Base-by-base conservation (phyloP, 2,113 vertebrate species). In the Tamias sibiricus region DNA sequence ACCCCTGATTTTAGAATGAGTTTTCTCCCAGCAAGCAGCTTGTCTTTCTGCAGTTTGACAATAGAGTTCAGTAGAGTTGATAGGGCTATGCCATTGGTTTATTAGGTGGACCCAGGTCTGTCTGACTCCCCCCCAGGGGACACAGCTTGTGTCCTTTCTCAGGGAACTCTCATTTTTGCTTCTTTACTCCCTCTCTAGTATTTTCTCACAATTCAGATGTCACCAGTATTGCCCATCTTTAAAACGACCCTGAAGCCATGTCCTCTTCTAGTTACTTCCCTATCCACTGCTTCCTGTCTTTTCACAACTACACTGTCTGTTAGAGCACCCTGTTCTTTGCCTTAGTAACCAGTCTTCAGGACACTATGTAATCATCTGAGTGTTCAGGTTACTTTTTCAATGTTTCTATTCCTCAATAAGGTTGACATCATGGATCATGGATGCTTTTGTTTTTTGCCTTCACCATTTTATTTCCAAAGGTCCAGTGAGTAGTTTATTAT, bases 401-500 rank as follows among this genome's bases (percentile, higher is more conserved):
- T 83, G n/a, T 66, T n/a, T n/a, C 26, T 74, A 1, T 76, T 96
- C 40, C 40, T 87, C 28, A 72, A 84, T 64, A 79, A 84, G 8
- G 12, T 82, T 80, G 28, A 57, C 44, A 64, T 85, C 32, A 42
- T 59, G 20, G 13, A 72, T 40, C 10, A 74, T 32, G 26, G 66
- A 42, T 69, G n/a, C n/a, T 42, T 32, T 28, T 24, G 35, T 11
- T 30, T 91, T 52, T 89, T 8, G 28, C 3, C 19, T 40, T 76
- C 22, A 30, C 72, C 42, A 68, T 85, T 91, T 93, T 91, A 32
- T 93, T 30, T 82, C n/a, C 76, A 77, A 91, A 92, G 72, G 66
- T 52, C 17, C 32, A 91, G 49, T 40, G 22, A 69, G 80, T 19
- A 24, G 14, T 11, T 94, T 68, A 84, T 14, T 19, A 7, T 30